Evolutionary conservation across 2,888 invertebrate genomes (phyloP), one percentile per base, ranked within the genome.

Genomic region (Eubasilissa splendida): DNA sequence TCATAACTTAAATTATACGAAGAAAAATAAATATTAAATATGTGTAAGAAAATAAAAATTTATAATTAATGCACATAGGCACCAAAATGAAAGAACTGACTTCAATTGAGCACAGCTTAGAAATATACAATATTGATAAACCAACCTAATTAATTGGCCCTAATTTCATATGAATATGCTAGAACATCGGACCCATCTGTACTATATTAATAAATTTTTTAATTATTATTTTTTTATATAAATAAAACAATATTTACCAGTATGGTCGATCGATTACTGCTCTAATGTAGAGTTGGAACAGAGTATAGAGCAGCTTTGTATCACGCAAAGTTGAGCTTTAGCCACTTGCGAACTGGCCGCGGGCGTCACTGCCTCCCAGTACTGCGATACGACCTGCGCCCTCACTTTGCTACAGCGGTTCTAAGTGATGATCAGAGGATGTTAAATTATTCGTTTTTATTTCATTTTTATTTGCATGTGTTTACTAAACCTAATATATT

Each of bases 261-360:
- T 63, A 63, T 22, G 63, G 22, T 11, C 11, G 5, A 2, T 31
- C 4, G 22, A 22, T 14, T n/a, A 4, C 22, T 22, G 11, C 11
- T 31, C 11, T 31, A 63, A 63, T 63, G 31, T 31, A 63, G 63
- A 31, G 22, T 63, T n/a, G n/a, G 71, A 73, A 73, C 71, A 33
- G 54, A 73, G 56, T 73, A 73, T 42, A 31, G 12, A 56, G 33
- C 73, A 77, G 80, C 65, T 63, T 80, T 77, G 80, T 77, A 65
- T 73, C n/a, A 11, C 50, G 56, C 56, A 33, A 73, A 73, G 71
- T 73, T 33, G 33, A 79, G 82, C 74, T 82, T 79, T 75, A 71
- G 77, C 79, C 73, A 77, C 82, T 80, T 82, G 80, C 77, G 52
- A 78, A 80, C 68, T 68, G 75, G 76, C 82, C 82, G 66, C 78